A percentile compares a stretch with the other conserved stretches of the same genome.
Evolutionary conservation across 35 echinoderm and acorn worm species (phyloP).

Genomic region (Lytechinus pictus): DNA sequence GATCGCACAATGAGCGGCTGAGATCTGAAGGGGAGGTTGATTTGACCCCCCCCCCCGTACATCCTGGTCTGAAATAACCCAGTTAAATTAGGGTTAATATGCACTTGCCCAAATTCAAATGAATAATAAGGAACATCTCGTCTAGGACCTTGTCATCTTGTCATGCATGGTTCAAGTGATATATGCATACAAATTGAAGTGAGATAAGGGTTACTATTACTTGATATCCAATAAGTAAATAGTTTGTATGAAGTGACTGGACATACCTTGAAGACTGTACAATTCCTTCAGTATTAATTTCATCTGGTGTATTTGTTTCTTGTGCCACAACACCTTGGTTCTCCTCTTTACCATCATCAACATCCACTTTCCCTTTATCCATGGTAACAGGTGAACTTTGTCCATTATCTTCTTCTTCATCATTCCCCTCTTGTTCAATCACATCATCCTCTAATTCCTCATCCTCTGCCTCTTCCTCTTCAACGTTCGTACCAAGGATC

Average conservation of each 20-base stretch:
- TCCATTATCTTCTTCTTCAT: conserved; percentile 15
- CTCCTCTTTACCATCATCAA: background rate
- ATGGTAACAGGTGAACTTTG: conserved; percentile 9
- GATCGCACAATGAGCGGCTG: too few species aligned
- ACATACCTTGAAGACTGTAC: background rate
- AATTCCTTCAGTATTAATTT: background rate
- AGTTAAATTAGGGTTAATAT: background rate
- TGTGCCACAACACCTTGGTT: background rate
- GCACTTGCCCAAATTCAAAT: background rate
- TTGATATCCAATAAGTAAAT: background rate
- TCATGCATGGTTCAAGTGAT: too few species aligned
- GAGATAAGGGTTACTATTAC: background rate
- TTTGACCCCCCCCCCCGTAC: too few species aligned
- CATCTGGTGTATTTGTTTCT: background rate
- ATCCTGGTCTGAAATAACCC: too few species aligned
- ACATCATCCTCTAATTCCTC: conserved; percentile 50
- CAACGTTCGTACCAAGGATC: conserved; percentile 68
- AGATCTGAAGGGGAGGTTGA: too few species aligned
- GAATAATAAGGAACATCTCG: background rate
- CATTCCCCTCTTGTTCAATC: background rate
- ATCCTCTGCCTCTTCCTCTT: background rate
- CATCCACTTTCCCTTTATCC: background rate
- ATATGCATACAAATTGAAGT: background rate
- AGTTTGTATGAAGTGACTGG: background rate
- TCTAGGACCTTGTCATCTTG: too few species aligned